A percentile compares a stretch with the other conserved stretches of the same genome.
Evolutionary conservation across 2,113 vertebrate genomes (phyloP).

Genomic region (Lynx canadensis): DNA sequence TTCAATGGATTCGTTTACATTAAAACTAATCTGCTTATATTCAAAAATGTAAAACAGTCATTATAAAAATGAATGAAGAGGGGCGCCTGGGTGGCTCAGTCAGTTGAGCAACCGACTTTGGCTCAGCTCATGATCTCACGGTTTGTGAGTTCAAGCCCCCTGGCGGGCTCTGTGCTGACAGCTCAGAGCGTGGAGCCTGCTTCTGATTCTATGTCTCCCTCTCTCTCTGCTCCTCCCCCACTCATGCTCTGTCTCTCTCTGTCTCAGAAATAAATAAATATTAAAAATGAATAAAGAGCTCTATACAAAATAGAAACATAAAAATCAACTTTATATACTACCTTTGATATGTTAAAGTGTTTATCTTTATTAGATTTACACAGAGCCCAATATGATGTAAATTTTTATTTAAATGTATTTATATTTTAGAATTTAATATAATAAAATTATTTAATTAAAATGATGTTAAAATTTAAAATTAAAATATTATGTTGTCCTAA

Average conservation of each 20-base stretch:
- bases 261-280: no score
- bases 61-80: background rate
- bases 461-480: background rate
- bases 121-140: no score
- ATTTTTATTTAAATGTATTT: background rate
- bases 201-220: no score
- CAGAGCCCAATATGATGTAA: background rate
- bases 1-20: background rate
- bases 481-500: background rate
- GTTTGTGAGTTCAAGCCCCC: no score
- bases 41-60: background rate
- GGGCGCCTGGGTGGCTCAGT: no score
- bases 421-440: background rate
- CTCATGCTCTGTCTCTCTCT: no score
- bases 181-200: no score
- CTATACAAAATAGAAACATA: background rate
- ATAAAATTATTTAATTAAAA: background rate
- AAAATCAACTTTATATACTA: background rate
- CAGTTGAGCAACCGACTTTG: no score
- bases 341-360: background rate
- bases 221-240: no score
- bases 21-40: background rate
- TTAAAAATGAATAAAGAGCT: background rate
- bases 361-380: background rate
- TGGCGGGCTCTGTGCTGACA: no score